A percentile compares a stretch with the other conserved stretches of the same genome.
Conservation (phyloP, 2,888 invertebrate genomes). For the Aspidiotus destructor region DNA sequence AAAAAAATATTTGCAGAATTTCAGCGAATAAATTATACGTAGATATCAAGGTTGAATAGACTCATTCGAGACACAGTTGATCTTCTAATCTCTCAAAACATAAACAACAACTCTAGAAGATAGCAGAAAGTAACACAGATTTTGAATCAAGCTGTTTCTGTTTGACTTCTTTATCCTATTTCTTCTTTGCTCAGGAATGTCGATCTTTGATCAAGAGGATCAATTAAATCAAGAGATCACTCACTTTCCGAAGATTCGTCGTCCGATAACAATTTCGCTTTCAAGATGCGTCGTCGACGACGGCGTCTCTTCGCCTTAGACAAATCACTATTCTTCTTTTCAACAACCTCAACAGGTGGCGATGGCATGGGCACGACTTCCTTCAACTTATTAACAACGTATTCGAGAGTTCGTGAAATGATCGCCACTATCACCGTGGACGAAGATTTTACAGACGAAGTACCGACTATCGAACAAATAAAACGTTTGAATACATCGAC, state of each 20-base stretch:
- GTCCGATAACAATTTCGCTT: conserved; percentile 10
- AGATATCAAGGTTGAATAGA: no score
- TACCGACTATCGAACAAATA: not conserved
- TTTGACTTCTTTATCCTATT: no score
- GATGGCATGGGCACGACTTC: conserved; percentile 14
- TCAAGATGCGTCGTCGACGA: conserved; percentile 13
- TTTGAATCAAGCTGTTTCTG: no score
- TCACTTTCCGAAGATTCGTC: conserved; percentile 18
- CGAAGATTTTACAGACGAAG: conserved; percentile 7
- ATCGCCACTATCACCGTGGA: conserved; percentile 19
- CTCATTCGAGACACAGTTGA: no score
- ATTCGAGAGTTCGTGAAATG: conserved; percentile 18
- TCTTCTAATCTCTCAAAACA: no score
- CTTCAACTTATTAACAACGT: conserved; percentile 21
- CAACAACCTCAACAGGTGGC: not conserved
- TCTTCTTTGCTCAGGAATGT: no score
- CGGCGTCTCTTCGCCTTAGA: conserved; percentile 11
- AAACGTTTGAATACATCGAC: not conserved
- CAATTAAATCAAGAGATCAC: not conserved
- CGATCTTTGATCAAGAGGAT: no score
- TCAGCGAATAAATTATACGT: no score
- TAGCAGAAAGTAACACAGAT: no score
- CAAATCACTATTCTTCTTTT: not conserved
- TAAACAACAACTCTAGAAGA: no score
- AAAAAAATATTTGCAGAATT: not conserved